Percentiles rank a stretch among this genome's conserved stretches.
These are phyloP conservation scores for Ephialtes manifestator DNA, from an alignment of 2,888 invertebrate species.

Conservation along the genomic window DNA sequence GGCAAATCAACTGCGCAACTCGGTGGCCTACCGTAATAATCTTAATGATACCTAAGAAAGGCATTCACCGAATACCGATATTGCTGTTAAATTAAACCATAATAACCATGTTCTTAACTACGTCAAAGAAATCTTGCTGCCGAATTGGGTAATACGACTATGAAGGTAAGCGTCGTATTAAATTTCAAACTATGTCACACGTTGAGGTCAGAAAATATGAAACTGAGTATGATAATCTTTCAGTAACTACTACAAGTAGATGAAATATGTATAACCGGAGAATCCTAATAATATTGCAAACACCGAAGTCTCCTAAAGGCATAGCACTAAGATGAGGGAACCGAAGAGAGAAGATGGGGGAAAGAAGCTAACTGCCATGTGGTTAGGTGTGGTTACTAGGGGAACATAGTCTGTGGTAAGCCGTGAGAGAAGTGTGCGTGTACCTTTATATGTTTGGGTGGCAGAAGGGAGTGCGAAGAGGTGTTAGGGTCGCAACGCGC, in stretches of 20 bases:
- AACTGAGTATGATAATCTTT: neutral
- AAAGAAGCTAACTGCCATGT: slow-evolving; percentile 2
- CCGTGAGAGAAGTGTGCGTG: slow-evolving; percentile 11
- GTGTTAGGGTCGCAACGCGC: slow-evolving; percentile 39
- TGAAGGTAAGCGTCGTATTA: neutral
- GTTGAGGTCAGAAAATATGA: neutral
- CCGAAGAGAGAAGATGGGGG: neutral
- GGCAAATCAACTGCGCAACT: slow-evolving; percentile 60
- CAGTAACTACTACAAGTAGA: neutral
- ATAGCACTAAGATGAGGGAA: neutral
- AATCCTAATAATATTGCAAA: slow-evolving; percentile 24
- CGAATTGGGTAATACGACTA: neutral
- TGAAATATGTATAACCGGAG: slow-evolving; percentile 15
- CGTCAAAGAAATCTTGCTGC: neutral
- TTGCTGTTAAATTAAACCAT: neutral
- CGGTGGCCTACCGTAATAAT: slow-evolving; percentile 57
- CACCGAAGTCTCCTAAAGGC: neutral
- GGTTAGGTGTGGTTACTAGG: slow-evolving; percentile 8
- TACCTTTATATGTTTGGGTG: slow-evolving; percentile 23
- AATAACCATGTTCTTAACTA: neutral
- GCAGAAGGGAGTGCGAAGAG: slow-evolving; percentile 25
- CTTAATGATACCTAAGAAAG: slow-evolving; percentile 18
- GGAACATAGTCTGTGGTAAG: slow-evolving; percentile 7
- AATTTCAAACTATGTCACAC: neutral
- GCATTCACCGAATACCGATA: neutral